A percentile compares a stretch with the other conserved stretches of the same genome.
These are phyloP conservation scores for Lasioglossum albipes DNA, from an alignment of 1,140 invertebrate genomes.

Conservation along the genomic window DNA sequence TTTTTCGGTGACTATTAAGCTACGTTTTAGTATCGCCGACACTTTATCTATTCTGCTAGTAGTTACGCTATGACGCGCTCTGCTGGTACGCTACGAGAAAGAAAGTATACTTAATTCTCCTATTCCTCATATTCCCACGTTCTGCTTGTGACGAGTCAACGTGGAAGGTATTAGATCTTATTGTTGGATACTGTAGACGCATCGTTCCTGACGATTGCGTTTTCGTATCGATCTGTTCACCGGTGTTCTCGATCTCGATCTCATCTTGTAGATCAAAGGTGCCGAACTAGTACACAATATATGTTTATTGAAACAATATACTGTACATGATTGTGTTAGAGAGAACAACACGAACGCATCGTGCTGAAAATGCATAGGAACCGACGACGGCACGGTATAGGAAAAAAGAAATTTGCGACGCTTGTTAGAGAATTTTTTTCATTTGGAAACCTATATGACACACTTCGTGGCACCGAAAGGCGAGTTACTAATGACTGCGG, in stretches of 20 bases:
- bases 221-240: background rate
- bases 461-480: no score
- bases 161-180: constrained; percentile 15
- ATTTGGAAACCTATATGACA: background rate
- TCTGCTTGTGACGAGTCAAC: constrained; percentile 11
- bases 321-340: background rate
- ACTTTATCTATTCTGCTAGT: constrained; percentile 43
- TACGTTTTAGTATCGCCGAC: constrained; percentile 69
- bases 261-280: no score
- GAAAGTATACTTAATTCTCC: background rate
- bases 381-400: background rate
- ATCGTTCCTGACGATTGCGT: background rate
- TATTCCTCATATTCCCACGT: background rate
- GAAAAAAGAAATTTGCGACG: constrained; percentile 12
- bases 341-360: background rate
- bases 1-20: constrained; percentile 81
- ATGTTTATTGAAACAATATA: no score
- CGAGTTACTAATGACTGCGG: no score
- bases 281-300: no score
- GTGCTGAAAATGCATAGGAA: constrained; percentile 19
- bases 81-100: constrained; percentile 52
- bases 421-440: no score
- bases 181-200: background rate
- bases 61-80: constrained; percentile 49
- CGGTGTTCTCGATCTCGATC: background rate